Base-by-base conservation (phyloP, 2,888 invertebrate species). In the Phyto melanocephala region DNA sequence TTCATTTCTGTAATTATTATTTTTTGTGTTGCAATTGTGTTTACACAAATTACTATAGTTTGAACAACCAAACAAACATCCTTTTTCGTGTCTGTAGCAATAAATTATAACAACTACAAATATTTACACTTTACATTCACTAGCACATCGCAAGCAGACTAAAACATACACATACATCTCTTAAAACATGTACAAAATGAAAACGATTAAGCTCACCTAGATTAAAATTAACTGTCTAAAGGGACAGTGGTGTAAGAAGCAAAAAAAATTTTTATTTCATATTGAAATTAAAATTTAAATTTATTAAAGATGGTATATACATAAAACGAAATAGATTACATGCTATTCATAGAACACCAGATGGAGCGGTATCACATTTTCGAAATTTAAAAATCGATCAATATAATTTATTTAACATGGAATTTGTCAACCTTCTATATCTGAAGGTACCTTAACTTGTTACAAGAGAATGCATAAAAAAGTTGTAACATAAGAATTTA, bases 91-190 rank as follows among this genome's bases (percentile, higher is more conserved):
- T 72, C 58, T 65, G 60, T 10, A 28, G 45, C 52, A 72, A 72
- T 72, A 81, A 77, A 62, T 71, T 72, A 81, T 45, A 40, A 42
- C 11, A 58, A 71, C 42, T 40, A 67, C 37, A 63, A 65, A 50
- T 65, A 33, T 56, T 58, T 13, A 24, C 65, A 24, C 56, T 50
- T 5, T 11, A 40, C 28, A 67, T 17, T 11, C 20, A 67, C 22
- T 37, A 28, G 45, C 13, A 65, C 5, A 63, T 1, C 11, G 8
- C 20, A 40, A 2, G 13, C 28, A 33, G 8, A 47, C 6, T 22
- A 42, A 24, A 8, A 42, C 15, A 47, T 24, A 22, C 6, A 20
- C 24, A 50, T 3, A 37, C 13, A 74, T 58, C 54, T 28, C 56
- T 54, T 33, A 1, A 24, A 54, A 58, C 6, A 68, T 24, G 10